These are phyloP conservation scores for Muscicapa comitata DNA, from an alignment of 2,797 vertebrate genomes.

Conservation along the genomic window DNA sequence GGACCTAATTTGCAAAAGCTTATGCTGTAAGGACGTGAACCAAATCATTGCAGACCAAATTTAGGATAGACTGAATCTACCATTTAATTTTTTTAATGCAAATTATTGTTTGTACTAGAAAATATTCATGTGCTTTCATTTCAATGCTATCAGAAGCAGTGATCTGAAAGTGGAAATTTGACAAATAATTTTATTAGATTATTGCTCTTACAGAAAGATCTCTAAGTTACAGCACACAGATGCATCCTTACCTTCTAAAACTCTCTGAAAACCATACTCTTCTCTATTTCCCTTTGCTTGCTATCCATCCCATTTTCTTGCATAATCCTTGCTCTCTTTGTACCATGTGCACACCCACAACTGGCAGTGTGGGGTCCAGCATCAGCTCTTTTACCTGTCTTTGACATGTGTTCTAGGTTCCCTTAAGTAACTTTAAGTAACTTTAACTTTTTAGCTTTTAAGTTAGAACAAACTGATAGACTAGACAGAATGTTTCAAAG, in stretches of 20 bases:
- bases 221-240: not conserved
- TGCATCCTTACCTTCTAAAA: not conserved
- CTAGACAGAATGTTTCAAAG: not conserved
- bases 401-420: not conserved
- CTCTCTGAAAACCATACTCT: not conserved
- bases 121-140: not conserved
- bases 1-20: not conserved
- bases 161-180: not conserved
- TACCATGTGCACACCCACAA: fast-evolving
- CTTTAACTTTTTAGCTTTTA: not conserved
- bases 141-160: not conserved
- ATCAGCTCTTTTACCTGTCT: not conserved
- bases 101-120: not conserved
- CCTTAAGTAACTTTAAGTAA: not conserved
- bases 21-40: fast-evolving
- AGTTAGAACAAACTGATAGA: not conserved
- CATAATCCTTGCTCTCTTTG: not conserved
- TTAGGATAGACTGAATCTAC: not conserved
- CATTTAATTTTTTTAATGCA: not conserved
- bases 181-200: not conserved
- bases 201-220: not conserved
- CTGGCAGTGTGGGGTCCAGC: fast-evolving
- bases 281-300: not conserved
- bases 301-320: not conserved
- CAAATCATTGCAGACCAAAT: not conserved